These are phyloP conservation scores for Agelastica alni DNA, from an alignment of 2,888 invertebrate genomes.

Conservation along the genomic window DNA sequence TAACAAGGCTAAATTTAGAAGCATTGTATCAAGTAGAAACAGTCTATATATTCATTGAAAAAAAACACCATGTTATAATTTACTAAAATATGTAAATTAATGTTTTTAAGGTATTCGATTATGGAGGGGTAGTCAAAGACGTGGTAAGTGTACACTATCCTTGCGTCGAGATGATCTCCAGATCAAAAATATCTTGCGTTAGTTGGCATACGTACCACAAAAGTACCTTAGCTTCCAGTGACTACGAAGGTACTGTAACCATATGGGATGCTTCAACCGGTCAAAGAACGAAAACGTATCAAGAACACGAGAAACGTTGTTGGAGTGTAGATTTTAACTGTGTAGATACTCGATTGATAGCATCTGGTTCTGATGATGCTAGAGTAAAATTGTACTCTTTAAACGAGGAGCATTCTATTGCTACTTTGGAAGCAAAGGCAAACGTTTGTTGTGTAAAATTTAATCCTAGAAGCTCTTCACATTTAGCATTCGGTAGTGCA, in stretches of 20 bases:
- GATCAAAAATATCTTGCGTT: slow-evolving; percentile 92
- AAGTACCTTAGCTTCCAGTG: slow-evolving; percentile 83
- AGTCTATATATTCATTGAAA: no score
- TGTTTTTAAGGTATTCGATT: slow-evolving; percentile 72
- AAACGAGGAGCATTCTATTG: slow-evolving; percentile 84
- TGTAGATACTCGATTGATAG: slow-evolving; percentile 85
- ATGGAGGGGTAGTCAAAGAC: slow-evolving; percentile 81
- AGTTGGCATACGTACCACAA: slow-evolving; percentile 94
- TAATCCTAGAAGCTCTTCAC: slow-evolving; percentile 81
- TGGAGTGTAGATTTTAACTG: slow-evolving; percentile 97
- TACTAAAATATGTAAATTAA: background rate
- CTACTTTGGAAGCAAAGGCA: slow-evolving; percentile 88
- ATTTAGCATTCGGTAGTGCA: slow-evolving; percentile 94
- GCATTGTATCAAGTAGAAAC: no score
- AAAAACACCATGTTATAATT: no score
- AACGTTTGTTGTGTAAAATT: slow-evolving; percentile 96
- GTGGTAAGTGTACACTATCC: slow-evolving; percentile 92
- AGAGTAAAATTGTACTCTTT: slow-evolving; percentile 91
- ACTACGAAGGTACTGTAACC: slow-evolving; percentile 92
- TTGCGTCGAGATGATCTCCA: slow-evolving; percentile 86
- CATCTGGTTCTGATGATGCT: slow-evolving; percentile 91
- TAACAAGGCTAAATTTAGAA: no score
- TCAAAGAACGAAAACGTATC: slow-evolving; percentile 72
- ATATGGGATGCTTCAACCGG: slow-evolving; percentile 90
- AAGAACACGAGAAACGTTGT: slow-evolving; percentile 92